A percentile compares a stretch with the other conserved stretches of the same genome.
phyloP scores from a whole-genome alignment of 2,888 invertebrate species.

The Eutolmus rufibarbis region DNA sequence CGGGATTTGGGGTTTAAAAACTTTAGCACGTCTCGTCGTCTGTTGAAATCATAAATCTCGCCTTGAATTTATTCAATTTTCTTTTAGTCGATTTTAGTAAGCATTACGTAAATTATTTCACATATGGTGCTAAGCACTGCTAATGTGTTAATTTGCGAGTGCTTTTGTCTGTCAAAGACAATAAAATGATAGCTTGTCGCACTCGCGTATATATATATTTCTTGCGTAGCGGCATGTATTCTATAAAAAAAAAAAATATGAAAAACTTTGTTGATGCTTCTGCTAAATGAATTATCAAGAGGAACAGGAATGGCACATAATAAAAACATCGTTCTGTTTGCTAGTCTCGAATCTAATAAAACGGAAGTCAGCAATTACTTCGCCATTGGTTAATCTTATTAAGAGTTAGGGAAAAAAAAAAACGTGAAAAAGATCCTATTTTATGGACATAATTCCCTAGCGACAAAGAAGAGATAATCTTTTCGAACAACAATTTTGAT shows the following conservation, averaged over 20 bases:
- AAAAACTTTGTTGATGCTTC: not conserved
- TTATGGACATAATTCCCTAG: constrained; percentile 3
- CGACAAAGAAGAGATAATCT: not conserved
- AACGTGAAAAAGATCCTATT: not conserved
- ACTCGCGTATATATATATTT: not conserved
- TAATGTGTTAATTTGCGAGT: not conserved
- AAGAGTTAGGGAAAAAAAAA: not conserved
- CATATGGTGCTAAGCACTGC: not conserved
- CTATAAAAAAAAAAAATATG: not conserved
- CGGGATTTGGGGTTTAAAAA: not conserved
- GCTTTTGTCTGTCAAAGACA: not conserved
- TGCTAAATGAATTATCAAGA: not conserved
- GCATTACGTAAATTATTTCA: not conserved
- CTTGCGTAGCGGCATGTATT: not conserved
- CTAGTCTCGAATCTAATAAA: not conserved
- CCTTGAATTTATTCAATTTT: constrained; percentile 18
- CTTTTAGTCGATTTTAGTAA: not conserved
- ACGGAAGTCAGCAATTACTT: not conserved
- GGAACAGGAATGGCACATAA: not conserved
- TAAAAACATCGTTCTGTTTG: not conserved
- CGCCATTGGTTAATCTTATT: not conserved
- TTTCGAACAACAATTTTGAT: constrained; percentile 7
- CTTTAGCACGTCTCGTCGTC: not conserved
- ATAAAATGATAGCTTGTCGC: not conserved
- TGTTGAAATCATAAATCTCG: not conserved